Evolutionary conservation across 2,888 invertebrate genomes (phyloP).

Genomic region (Drosophila fulvimacula): DNA sequence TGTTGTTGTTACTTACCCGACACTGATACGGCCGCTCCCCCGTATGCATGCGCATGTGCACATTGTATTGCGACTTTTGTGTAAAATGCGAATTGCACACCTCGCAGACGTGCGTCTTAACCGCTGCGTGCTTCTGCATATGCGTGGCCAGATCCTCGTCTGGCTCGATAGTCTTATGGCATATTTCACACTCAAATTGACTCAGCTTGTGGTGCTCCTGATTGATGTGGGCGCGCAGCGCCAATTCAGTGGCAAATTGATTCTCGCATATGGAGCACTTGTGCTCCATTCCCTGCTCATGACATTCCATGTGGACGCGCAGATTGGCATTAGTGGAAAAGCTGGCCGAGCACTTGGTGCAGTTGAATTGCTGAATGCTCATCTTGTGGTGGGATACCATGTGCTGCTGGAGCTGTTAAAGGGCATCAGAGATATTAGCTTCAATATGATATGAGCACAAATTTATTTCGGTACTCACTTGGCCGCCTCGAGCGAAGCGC

Average conservation of each 20-base stretch:
- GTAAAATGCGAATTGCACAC: constrained; percentile 92
- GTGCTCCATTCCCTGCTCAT: constrained; percentile 90
- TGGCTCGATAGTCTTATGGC: constrained; percentile 92
- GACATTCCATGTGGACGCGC: constrained; percentile 88
- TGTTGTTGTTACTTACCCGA: constrained; percentile 86
- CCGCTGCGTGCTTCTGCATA: constrained; percentile 91
- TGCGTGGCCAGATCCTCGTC: constrained; percentile 92
- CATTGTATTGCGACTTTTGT: constrained; percentile 93
- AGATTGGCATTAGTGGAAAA: constrained; percentile 89
- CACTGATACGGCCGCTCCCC: constrained; percentile 93
- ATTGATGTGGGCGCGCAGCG: constrained; percentile 89
- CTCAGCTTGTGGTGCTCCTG: constrained; percentile 91
- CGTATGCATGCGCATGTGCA: constrained; percentile 93
- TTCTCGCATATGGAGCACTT: constrained; percentile 93
- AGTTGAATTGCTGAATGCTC: constrained; percentile 89
- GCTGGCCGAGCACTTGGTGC: constrained; percentile 89
- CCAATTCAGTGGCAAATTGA: constrained; percentile 90
- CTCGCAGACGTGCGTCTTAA: constrained; percentile 91
- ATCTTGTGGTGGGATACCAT: constrained; percentile 88
- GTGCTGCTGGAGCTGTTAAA: constrained; percentile 87
- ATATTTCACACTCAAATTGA: constrained; percentile 92
- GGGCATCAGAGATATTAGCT: neutral
- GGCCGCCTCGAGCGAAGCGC: constrained; percentile 90
- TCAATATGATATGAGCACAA: neutral
- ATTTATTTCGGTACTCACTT: constrained; percentile 85